Evolutionary conservation across 2,797 vertebrate genomes (phyloP).

Genomic region (Sebastes taczanowskii): DNA sequence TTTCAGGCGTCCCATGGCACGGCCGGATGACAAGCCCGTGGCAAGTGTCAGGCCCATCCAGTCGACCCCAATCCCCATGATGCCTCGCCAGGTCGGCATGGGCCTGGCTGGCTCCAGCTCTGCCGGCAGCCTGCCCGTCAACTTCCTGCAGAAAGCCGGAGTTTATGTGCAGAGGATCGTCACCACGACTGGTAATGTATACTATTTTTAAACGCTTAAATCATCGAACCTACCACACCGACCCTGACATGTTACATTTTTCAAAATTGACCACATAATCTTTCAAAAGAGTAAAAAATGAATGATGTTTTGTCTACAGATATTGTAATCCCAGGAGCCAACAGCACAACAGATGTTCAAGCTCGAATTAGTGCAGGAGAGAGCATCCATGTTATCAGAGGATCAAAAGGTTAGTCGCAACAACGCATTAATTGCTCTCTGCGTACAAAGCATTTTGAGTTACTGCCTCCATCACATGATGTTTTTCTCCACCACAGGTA

Average conservation of each 20-base stretch:
- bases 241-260: background rate
- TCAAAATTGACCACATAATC: background rate
- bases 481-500: conserved; percentile 82
- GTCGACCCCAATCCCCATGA: conserved; percentile 98
- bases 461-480: background rate
- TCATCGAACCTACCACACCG: background rate
- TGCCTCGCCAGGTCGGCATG: conserved; percentile 93
- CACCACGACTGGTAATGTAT: conserved; percentile 91
- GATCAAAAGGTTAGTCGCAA: conserved; percentile 90
- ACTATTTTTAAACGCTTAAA: background rate
- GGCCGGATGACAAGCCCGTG: conserved; percentile 94
- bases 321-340: conserved; percentile 97
- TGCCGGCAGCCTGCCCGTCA: conserved; percentile 91
- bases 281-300: background rate
- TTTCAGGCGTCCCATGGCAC: conserved; percentile 88
- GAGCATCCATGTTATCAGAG: conserved; percentile 96
- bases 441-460: background rate
- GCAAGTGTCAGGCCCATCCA: conserved; percentile 97
- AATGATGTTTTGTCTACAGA: conserved; percentile 76
- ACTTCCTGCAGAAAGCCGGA: conserved; percentile 95
- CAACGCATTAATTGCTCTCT: background rate
- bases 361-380: conserved; percentile 96
- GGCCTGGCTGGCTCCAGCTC: conserved; percentile 87
- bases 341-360: conserved; percentile 95
- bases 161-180: conserved; percentile 97